phyloP scores from a whole-genome alignment of 2,888 invertebrate species.

The Tipula vernalis region DNA sequence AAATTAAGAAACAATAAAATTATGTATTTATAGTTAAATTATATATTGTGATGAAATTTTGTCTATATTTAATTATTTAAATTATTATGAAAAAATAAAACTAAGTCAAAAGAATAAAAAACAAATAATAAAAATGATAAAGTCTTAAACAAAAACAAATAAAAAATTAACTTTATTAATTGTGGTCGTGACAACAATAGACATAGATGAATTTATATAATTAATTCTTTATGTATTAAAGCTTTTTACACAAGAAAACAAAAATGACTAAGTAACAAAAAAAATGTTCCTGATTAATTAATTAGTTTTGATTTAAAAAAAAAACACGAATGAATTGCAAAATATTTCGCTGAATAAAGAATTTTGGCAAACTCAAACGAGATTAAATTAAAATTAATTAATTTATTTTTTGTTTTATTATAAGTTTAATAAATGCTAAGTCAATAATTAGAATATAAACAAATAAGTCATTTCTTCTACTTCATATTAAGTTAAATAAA shows the following conservation, averaged over 20 bases:
- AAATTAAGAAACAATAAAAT: neutral
- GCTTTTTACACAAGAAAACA: neutral
- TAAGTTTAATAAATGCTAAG: neutral
- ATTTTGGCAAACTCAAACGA: neutral
- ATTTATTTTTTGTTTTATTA: neutral
- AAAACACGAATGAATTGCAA: neutral
- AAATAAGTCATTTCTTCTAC: neutral
- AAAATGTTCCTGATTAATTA: neutral
- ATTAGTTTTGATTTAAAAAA: neutral
- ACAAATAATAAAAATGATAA: neutral
- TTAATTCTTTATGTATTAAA: neutral
- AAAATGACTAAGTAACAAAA: neutral
- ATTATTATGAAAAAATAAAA: neutral
- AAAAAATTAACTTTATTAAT: neutral
- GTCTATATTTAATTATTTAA: neutral
- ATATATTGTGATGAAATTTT: neutral
- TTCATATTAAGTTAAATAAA: neutral
- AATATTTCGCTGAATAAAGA: neutral
- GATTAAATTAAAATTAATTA: neutral
- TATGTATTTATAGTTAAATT: neutral
- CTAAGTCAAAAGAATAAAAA: neutral
- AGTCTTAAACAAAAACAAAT: neutral
- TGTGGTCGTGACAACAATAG: neutral
- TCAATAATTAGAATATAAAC: neutral
- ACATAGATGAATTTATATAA: neutral